Percentiles rank a stretch among this genome's conserved stretches.
phyloP scores from a whole-genome alignment of 37 sponge, comb jelly and placozoan genomes.

The Beroe ovata region DNA sequence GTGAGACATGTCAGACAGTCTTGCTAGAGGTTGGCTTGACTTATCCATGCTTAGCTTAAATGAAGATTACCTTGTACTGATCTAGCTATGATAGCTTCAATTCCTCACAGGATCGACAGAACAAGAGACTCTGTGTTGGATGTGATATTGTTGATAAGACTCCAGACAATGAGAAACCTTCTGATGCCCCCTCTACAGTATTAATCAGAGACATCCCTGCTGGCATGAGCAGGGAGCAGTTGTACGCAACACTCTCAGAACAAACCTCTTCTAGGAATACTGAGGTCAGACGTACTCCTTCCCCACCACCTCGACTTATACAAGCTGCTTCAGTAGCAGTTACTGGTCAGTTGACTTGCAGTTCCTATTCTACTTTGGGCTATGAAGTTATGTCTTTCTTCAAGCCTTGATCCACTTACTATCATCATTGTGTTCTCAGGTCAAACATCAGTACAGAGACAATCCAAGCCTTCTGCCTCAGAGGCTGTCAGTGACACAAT shows the following conservation, averaged over 20 bases:
- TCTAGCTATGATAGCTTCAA: no score
- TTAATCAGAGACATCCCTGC: neutral
- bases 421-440: no score
- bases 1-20: slow-evolving; percentile 31
- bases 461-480: no score
- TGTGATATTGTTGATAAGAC: neutral
- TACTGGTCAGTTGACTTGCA: no score
- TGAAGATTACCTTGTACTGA: no score
- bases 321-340: neutral
- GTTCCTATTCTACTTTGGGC: no score
- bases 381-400: no score
- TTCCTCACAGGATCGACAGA: neutral
- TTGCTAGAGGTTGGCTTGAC: slow-evolving; percentile 23
- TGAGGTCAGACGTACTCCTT: slow-evolving; percentile 21
- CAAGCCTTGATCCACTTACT: no score
- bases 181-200: neutral
- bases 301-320: slow-evolving; percentile 27
- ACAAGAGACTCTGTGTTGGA: slow-evolving; percentile 9
- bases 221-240: slow-evolving; percentile 3
- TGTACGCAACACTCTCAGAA: slow-evolving; percentile 4
- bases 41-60: no score
- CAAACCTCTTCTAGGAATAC: neutral
- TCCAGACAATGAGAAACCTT: slow-evolving; percentile 21
- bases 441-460: no score
- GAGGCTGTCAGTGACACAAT: no score